Conservation (phyloP, 1,140 invertebrate genomes). For the Drosophila willistoni region DNA sequence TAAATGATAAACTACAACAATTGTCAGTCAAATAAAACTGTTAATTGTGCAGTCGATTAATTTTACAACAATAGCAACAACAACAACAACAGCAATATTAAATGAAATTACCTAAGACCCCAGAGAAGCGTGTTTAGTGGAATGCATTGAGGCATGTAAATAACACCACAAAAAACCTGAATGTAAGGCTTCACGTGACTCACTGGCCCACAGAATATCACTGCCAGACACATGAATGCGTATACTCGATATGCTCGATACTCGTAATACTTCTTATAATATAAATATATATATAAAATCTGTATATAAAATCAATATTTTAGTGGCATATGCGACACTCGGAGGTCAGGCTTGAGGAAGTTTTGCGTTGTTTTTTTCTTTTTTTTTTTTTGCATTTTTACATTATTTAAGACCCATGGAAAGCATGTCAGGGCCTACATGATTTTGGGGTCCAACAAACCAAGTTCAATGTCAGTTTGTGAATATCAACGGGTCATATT, state of each 20-base stretch:
- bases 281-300: conserved; percentile 7
- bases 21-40: conserved; percentile 53
- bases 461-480: conserved; percentile 59
- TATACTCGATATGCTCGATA: not conserved
- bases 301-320: conserved; percentile 39
- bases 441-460: not conserved
- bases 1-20: conserved; percentile 56
- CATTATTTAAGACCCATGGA: conserved; percentile 35
- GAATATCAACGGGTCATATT: not conserved
- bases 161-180: conserved; percentile 31
- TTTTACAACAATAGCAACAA: conserved; percentile 49
- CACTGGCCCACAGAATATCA: conserved; percentile 11
- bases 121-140: conserved; percentile 42
- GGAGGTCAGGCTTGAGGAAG: conserved; percentile 57
- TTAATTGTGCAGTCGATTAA: conserved; percentile 63
- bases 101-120: conserved; percentile 6
- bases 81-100: not conserved
- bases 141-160: conserved; percentile 75
- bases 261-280: conserved; percentile 1
- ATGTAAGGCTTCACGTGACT: conserved; percentile 74
- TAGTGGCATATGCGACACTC: conserved; percentile 33
- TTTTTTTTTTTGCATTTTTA: conserved; percentile 23
- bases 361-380: not conserved
- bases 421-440: conserved; percentile 61
- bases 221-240: conserved; percentile 12